These are phyloP conservation scores for Drosophila borborema DNA, from an alignment of 2,888 invertebrate species.

Conservation along the genomic window DNA sequence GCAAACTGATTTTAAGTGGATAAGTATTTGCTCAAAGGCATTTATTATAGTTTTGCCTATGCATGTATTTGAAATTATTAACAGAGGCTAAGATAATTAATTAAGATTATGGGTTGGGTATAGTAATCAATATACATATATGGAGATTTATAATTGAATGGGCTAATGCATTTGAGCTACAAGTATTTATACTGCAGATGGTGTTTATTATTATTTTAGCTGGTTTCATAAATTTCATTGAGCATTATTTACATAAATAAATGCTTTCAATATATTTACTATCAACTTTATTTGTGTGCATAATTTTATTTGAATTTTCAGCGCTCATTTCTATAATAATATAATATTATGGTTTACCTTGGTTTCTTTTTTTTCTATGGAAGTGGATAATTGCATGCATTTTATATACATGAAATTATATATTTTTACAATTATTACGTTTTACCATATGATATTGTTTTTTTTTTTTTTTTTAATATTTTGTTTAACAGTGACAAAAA, in stretches of 20 bases:
- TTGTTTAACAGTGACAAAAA: too few relatives aligned
- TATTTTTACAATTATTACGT: too few relatives aligned
- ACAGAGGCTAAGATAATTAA: not conserved
- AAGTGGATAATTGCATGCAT: too few relatives aligned
- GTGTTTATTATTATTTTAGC: not conserved
- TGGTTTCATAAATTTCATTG: not conserved
- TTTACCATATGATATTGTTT: too few relatives aligned
- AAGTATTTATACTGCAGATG: not conserved
- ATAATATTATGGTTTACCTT: too few relatives aligned
- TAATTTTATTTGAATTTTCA: too few relatives aligned
- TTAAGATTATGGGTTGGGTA: not conserved
- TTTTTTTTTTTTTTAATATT: too few relatives aligned
- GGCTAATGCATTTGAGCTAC: not conserved
- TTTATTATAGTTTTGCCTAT: not conserved
- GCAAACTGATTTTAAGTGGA: not conserved
- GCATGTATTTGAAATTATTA: not conserved
- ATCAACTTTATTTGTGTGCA: too few relatives aligned
- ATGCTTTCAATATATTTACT: not conserved
- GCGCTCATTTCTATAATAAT: too few relatives aligned
- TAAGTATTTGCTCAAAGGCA: not conserved
- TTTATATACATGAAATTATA: too few relatives aligned
- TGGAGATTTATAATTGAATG: not conserved
- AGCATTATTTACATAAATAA: not conserved
- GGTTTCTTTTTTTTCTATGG: too few relatives aligned
- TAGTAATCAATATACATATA: too few relatives aligned